These are phyloP conservation scores for Ligdia adustata DNA, from an alignment of 2,888 invertebrate species.

Conservation along the genomic window DNA sequence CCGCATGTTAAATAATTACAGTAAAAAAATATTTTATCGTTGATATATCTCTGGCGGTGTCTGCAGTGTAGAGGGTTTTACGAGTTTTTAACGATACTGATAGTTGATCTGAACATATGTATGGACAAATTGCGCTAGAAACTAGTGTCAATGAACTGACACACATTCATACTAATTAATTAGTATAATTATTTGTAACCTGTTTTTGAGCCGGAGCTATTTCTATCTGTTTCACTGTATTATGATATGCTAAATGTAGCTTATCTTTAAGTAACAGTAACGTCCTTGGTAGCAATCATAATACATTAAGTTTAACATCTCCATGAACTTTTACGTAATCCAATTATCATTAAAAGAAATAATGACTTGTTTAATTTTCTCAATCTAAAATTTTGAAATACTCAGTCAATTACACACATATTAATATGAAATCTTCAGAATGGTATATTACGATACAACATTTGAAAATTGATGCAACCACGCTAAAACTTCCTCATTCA, in stretches of 20 bases:
- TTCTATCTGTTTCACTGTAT: too few species aligned
- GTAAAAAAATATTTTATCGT: constrained; percentile 37
- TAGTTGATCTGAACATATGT: constrained; percentile 49
- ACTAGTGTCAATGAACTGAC: constrained; percentile 61
- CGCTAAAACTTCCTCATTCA: constrained; percentile 33
- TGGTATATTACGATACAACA: too few species aligned
- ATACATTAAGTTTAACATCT: too few species aligned
- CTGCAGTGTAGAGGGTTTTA: constrained; percentile 64
- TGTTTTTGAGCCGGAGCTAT: not conserved
- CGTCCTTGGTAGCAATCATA: too few species aligned
- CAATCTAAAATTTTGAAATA: too few species aligned
- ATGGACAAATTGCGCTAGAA: constrained; percentile 60
- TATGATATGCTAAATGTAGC: too few species aligned
- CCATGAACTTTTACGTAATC: too few species aligned
- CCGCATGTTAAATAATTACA: constrained; percentile 26
- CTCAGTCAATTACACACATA: too few species aligned
- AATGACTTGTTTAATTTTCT: too few species aligned
- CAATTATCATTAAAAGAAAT: too few species aligned
- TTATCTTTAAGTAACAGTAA: too few species aligned
- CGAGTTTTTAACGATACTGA: constrained; percentile 65
- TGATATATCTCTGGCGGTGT: constrained; percentile 42
- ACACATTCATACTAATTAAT: constrained; percentile 40
- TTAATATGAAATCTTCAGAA: too few species aligned
- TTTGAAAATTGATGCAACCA: constrained; percentile 22
- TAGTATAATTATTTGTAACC: constrained; percentile 6